Conservation (phyloP, 92 coral and sea anemone genomes). For the Pocillopora meandrina region DNA sequence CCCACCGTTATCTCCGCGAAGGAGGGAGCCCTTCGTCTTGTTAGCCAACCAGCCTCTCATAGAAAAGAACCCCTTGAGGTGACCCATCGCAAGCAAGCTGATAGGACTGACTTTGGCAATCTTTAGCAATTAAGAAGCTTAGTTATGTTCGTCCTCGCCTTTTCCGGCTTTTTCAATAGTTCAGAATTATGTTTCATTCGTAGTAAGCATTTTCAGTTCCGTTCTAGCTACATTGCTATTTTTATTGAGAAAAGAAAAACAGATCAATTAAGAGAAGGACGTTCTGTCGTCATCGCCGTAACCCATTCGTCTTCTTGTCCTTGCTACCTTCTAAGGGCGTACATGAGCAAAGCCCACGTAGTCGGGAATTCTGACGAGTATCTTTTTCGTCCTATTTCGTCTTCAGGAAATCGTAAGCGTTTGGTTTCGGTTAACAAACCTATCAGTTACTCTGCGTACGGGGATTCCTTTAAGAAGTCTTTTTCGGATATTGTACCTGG, state of each 20-base stretch:
- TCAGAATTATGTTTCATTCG: not conserved
- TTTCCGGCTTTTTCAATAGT: no score
- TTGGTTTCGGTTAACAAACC: conserved; percentile 10
- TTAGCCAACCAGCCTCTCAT: no score
- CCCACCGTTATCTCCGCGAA: no score
- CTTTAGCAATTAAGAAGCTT: no score
- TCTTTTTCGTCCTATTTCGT: conserved; percentile 23
- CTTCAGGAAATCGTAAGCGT: conserved; percentile 21
- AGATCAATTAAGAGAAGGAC: conserved; percentile 35
- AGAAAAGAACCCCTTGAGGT: no score
- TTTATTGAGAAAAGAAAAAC: conserved; percentile 24
- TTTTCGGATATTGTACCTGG: no score
- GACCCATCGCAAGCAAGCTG: no score
- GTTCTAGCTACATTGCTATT: conserved; percentile 2
- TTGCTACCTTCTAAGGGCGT: conserved; percentile 7
- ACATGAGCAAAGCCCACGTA: not conserved
- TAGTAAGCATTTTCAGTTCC: conserved; percentile 3
- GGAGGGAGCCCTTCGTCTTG: no score
- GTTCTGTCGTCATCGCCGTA: not conserved
- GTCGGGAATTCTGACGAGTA: conserved; percentile 1
- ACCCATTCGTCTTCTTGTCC: conserved; percentile 10
- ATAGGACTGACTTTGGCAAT: no score
- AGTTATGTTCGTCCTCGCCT: no score
- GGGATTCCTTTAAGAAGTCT: no score
- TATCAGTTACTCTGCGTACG: no score